A percentile compares a stretch with the other conserved stretches of the same genome.
Conservation (phyloP, 2,888 invertebrate genomes). For the Melipona beecheii region DNA sequence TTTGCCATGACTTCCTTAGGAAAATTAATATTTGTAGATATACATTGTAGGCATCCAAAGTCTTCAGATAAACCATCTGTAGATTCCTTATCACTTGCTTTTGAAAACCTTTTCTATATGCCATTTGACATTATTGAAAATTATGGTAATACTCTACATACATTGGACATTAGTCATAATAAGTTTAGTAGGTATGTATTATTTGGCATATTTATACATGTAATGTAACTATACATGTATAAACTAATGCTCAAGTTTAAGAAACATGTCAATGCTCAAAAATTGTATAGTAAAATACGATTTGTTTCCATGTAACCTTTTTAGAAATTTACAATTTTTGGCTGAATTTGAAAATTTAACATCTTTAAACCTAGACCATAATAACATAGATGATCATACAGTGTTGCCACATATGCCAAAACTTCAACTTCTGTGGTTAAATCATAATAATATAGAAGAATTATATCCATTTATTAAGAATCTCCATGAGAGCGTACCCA, state of each 20-base stretch:
- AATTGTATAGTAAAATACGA: not conserved
- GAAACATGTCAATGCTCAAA: not conserved
- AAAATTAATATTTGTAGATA: conserved; percentile 79
- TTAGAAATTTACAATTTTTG: conserved; percentile 90
- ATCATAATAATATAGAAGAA: conserved; percentile 86
- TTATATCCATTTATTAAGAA: conserved; percentile 90
- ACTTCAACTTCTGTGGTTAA: conserved; percentile 90
- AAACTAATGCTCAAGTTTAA: not conserved
- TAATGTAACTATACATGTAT: not conserved
- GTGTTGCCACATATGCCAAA: conserved; percentile 90
- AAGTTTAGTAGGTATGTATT: conserved; percentile 79
- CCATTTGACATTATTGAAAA: conserved; percentile 80
- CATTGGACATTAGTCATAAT: conserved; percentile 81
- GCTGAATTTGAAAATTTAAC: conserved; percentile 90
- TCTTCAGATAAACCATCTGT: conserved; percentile 63
- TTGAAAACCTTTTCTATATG: conserved; percentile 80
- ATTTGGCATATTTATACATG: not conserved
- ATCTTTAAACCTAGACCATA: conserved; percentile 93
- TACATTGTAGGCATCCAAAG: conserved; percentile 76
- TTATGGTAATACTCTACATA: conserved; percentile 73
- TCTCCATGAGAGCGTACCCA: conserved; percentile 89
- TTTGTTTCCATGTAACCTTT: conserved; percentile 29
- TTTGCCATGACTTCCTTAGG: conserved; percentile 82
- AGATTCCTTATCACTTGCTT: conserved; percentile 79
- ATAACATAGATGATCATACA: conserved; percentile 89